phyloP scores from a whole-genome alignment of 1,140 invertebrate genomes.

The Drosophila dunni region DNA sequence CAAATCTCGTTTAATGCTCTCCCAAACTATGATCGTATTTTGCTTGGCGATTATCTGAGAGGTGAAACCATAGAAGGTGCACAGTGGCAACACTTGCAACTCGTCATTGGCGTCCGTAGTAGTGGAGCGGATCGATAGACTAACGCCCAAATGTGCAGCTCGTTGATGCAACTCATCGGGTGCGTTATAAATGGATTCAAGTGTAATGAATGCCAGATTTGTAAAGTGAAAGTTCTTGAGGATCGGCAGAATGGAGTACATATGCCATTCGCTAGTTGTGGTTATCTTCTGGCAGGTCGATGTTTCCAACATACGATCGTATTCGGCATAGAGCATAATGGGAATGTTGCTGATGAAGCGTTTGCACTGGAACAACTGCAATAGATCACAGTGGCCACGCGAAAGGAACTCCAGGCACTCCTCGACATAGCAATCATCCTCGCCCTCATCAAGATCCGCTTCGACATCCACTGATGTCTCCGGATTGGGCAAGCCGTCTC shows the following conservation, averaged over 20 bases:
- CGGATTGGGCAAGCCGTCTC: neutral
- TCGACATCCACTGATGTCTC: neutral
- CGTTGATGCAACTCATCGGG: conserved; percentile 34
- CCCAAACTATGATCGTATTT: conserved; percentile 60
- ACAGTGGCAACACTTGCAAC: conserved; percentile 35
- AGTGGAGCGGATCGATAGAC: conserved; percentile 52
- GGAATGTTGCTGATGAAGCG: conserved; percentile 58
- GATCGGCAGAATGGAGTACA: conserved; percentile 73
- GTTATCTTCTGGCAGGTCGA: conserved; percentile 34
- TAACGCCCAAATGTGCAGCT: conserved; percentile 47
- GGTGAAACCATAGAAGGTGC: conserved; percentile 56
- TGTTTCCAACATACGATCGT: conserved; percentile 9
- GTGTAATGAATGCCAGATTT: conserved; percentile 64
- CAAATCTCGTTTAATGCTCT: conserved; percentile 62
- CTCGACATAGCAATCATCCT: conserved; percentile 24
- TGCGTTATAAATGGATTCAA: conserved; percentile 72
- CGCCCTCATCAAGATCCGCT: neutral
- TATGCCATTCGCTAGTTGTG: conserved; percentile 64
- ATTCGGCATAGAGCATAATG: conserved; percentile 62
- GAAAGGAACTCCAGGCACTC: conserved; percentile 60
- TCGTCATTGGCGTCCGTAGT: neutral
- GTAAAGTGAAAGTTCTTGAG: conserved; percentile 63
- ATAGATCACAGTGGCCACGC: conserved; percentile 69
- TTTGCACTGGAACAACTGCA: conserved; percentile 64
- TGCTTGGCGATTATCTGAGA: conserved; percentile 63